Conservation (phyloP, 2,113 vertebrate species). For the Urocolius indicus region DNA sequence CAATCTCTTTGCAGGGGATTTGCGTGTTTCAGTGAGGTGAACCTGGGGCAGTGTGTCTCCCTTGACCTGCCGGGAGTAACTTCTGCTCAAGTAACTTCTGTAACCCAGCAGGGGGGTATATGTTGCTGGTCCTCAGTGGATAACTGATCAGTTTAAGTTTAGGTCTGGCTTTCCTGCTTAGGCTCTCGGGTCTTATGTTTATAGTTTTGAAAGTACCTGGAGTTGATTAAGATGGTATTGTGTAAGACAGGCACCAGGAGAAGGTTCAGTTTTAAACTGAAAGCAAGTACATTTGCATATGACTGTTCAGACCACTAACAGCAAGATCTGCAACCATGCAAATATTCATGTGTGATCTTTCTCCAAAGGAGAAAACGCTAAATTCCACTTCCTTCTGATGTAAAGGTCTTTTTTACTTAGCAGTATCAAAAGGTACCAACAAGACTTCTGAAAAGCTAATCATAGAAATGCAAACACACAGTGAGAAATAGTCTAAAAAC, state of each 20-base stretch:
- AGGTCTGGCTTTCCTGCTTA: neutral
- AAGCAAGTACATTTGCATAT: neutral
- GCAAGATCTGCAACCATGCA: neutral
- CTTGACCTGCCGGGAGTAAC: neutral
- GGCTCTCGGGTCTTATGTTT: neutral
- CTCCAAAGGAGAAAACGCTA: neutral
- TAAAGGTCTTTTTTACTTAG: neutral
- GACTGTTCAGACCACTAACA: neutral
- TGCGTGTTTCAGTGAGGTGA: too few species aligned
- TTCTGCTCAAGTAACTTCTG: neutral
- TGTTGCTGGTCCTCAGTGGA: neutral
- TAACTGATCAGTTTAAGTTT: fast-evolving
- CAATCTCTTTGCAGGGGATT: neutral
- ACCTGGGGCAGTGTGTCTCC: neutral
- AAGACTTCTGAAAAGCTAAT: neutral
- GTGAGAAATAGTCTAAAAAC: neutral
- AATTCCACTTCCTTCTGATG: neutral
- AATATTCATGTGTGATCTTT: neutral
- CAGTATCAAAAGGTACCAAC: neutral
- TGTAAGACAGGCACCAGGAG: neutral
- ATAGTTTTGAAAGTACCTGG: neutral
- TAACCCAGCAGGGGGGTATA: fast-evolving
- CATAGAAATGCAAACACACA: neutral
- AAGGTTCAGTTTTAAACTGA: neutral
- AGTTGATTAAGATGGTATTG: neutral